A percentile compares a stretch with the other conserved stretches of the same genome.
Conservation (phyloP, 1,140 invertebrate species). For the Branchinecta lynchi region DNA sequence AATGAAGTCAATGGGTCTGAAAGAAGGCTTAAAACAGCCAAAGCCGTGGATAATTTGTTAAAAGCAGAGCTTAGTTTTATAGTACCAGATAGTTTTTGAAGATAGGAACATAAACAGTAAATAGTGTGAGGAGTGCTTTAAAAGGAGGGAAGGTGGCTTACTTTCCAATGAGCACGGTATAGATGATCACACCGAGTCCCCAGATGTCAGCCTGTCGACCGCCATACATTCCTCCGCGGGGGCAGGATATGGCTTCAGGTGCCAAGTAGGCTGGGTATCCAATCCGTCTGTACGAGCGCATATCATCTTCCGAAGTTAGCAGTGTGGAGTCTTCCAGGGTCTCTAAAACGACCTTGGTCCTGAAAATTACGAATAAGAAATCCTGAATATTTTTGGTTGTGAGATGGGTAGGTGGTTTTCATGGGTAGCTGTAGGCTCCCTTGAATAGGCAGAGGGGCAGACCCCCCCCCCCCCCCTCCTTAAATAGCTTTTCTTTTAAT, state of each 20-base stretch:
- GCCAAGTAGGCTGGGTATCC: constrained; percentile 96
- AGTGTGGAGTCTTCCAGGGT: constrained; percentile 86
- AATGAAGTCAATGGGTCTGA: too few relatives aligned
- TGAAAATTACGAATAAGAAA: constrained; percentile 42
- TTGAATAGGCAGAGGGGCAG: too few relatives aligned
- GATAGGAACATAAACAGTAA: too few relatives aligned
- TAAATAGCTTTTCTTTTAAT: too few relatives aligned
- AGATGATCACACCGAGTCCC: constrained; percentile 87
- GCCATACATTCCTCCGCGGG: constrained; percentile 49
- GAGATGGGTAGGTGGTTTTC: background rate
- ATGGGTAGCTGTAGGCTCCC: too few relatives aligned
- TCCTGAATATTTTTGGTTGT: background rate
- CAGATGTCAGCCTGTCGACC: constrained; percentile 89
- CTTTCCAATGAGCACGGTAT: constrained; percentile 89
- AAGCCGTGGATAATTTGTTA: too few relatives aligned
- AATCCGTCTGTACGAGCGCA: constrained; percentile 74
- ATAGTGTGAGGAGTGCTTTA: too few relatives aligned
- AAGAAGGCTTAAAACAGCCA: too few relatives aligned
- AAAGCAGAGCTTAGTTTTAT: too few relatives aligned
- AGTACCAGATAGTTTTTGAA: too few relatives aligned
- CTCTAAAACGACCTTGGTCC: constrained; percentile 76
- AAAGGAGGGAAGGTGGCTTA: constrained; percentile 25
- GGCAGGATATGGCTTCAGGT: constrained; percentile 43
- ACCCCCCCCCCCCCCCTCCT: too few relatives aligned
- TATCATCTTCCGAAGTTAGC: constrained; percentile 46